These are phyloP conservation scores for Pyralis farinalis DNA, from an alignment of 2,888 invertebrate genomes.

Conservation along the genomic window DNA sequence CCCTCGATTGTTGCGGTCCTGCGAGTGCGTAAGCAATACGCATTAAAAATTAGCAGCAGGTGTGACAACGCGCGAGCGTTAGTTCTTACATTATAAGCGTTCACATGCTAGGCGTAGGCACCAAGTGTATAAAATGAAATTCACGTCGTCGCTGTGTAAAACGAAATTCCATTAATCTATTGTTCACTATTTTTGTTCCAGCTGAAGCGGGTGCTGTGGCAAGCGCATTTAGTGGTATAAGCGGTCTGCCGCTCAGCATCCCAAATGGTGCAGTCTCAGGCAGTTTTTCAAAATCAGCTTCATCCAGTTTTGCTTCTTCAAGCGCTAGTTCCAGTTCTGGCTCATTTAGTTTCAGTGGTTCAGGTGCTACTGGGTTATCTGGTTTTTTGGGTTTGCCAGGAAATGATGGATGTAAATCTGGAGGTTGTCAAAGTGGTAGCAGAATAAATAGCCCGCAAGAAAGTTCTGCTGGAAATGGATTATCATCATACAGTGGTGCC, in stretches of 20 bases:
- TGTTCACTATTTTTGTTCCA: constrained; percentile 27
- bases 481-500: constrained; percentile 18
- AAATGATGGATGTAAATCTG: constrained; percentile 20
- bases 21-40: too few species aligned
- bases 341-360: constrained; percentile 55
- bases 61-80: too few species aligned
- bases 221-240: constrained; percentile 40
- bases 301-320: constrained; percentile 63
- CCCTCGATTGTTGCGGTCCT: too few species aligned
- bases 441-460: constrained; percentile 9
- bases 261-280: constrained; percentile 54
- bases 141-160: too few species aligned
- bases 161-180: too few species aligned
- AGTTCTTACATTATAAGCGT: too few species aligned
- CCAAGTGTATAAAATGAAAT: too few species aligned
- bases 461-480: constrained; percentile 8
- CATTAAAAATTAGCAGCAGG: too few species aligned
- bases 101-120: too few species aligned
- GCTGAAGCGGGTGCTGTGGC: constrained; percentile 52
- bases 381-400: neutral
- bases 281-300: constrained; percentile 64
- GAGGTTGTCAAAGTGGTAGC: constrained; percentile 20
- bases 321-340: constrained; percentile 66
- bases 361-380: constrained; percentile 24
- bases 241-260: constrained; percentile 37